phyloP scores from a whole-genome alignment of 2,113 vertebrate genomes.

The Anoura caudifer region DNA sequence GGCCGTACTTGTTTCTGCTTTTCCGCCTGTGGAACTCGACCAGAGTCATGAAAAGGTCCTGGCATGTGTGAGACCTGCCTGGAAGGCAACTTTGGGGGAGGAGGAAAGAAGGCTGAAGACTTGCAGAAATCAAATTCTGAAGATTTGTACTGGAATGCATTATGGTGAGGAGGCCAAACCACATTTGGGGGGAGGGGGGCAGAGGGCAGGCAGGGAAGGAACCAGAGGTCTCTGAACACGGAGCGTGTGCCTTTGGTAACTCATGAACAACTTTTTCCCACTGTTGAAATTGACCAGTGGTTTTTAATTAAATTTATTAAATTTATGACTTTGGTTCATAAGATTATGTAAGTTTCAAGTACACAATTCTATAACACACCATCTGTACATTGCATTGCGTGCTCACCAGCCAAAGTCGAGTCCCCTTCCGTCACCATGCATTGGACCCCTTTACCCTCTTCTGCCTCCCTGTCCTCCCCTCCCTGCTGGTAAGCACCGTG shows the following conservation, averaged over 20 bases:
- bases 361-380: background rate
- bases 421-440: background rate
- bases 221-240: background rate
- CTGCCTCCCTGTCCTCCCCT: accelerated
- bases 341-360: background rate
- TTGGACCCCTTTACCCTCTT: background rate
- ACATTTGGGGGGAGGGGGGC: no score
- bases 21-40: background rate
- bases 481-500: background rate
- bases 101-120: background rate
- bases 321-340: background rate
- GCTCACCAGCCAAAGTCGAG: background rate
- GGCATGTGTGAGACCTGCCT: background rate
- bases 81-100: background rate
- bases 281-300: background rate
- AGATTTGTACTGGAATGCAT: background rate
- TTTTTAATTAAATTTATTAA: background rate
- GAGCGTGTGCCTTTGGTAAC: background rate
- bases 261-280: background rate
- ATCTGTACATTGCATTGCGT: background rate
- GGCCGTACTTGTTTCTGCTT: background rate
- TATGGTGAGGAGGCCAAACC: background rate
- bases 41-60: background rate
- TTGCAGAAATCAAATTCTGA: background rate
- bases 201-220: no score